These are phyloP conservation scores for Eupsilia transversa DNA, from an alignment of 2,888 invertebrate genomes.

Conservation along the genomic window DNA sequence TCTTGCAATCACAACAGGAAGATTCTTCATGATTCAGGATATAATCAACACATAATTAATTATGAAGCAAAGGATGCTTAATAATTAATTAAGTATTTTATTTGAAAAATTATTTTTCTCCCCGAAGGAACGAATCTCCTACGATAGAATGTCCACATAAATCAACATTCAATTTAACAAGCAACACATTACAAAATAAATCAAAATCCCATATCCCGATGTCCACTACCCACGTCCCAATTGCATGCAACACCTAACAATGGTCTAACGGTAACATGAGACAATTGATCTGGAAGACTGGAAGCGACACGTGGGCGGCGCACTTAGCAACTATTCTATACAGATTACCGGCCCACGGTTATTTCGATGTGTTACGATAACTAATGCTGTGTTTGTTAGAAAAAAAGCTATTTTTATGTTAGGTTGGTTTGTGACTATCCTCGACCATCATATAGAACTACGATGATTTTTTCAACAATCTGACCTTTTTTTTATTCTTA, in stretches of 20 bases:
- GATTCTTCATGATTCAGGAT: no score
- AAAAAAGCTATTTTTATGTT: neutral
- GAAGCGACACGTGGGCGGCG: constrained; percentile 57
- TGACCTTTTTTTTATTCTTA: neutral
- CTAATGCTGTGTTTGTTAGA: neutral
- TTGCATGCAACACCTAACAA: constrained; percentile 53
- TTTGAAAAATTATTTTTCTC: no score
- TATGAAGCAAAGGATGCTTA: no score
- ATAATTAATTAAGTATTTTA: neutral
- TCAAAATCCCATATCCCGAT: constrained; percentile 43
- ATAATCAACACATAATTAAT: no score
- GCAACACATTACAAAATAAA: constrained; percentile 44
- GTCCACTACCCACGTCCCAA: constrained; percentile 47
- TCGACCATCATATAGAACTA: neutral
- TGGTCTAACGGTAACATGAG: constrained; percentile 60
- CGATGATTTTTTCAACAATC: neutral
- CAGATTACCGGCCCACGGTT: constrained; percentile 51
- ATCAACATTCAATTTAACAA: constrained; percentile 33
- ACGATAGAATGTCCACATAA: constrained; percentile 5
- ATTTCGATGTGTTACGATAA: constrained; percentile 1
- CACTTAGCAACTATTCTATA: constrained; percentile 57
- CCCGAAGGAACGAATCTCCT: neutral
- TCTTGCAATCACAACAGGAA: neutral
- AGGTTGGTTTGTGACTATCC: neutral
- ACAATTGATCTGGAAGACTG: constrained; percentile 64